Conservation (phyloP, 2,888 invertebrate species). For the Tetropium fuscum region DNA sequence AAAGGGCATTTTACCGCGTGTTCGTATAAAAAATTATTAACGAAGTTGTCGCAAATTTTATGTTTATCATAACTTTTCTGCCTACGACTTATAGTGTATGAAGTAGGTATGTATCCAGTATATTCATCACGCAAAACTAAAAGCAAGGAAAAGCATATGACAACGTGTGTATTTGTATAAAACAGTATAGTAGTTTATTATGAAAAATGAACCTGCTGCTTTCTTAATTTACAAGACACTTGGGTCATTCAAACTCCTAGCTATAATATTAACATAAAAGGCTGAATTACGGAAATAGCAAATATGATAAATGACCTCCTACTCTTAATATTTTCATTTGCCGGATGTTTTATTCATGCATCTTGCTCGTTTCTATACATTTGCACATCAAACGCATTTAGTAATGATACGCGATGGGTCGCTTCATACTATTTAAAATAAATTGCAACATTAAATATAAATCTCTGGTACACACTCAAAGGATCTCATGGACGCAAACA, state of each 20-base stretch:
- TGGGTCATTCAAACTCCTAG: conserved; percentile 37
- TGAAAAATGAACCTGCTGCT: conserved; percentile 42
- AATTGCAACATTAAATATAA: conserved; percentile 19
- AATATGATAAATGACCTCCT: conserved; percentile 53
- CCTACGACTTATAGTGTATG: no score
- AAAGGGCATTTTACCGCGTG: no score
- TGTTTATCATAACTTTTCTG: no score
- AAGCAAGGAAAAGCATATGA: conserved; percentile 18
- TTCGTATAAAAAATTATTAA: no score
- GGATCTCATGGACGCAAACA: conserved; percentile 28
- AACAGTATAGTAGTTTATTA: conserved; percentile 35
- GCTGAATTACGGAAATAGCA: conserved; percentile 52
- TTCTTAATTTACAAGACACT: conserved; percentile 47
- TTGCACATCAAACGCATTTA: conserved; percentile 35
- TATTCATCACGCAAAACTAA: no score
- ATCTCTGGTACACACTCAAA: conserved; percentile 10
- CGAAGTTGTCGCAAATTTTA: no score
- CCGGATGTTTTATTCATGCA: conserved; percentile 53
- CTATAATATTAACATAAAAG: conserved; percentile 50
- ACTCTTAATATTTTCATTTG: conserved; percentile 56
- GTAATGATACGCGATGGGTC: conserved; percentile 12
- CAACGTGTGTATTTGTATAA: conserved; percentile 13
- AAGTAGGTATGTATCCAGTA: no score
- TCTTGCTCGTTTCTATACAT: conserved; percentile 43
- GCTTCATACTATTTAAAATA: conserved; percentile 20